Conservation (phyloP, 2,797 vertebrate species). For the Fundulus diaphanus region DNA sequence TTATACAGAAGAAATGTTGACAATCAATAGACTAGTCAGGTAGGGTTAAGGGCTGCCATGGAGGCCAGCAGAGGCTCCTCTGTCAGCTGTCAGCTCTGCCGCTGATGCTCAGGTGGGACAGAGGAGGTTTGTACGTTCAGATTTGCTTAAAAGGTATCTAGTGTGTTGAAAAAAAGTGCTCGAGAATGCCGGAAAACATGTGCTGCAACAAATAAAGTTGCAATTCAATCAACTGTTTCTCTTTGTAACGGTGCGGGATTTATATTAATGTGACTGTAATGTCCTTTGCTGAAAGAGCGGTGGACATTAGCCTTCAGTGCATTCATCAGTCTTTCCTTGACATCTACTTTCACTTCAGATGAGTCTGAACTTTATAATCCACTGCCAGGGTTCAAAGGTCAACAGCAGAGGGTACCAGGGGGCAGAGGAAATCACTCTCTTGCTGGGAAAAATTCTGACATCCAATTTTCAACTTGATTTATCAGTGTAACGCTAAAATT, state of each 20-base stretch:
- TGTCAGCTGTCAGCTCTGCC: slow-evolving; percentile 80
- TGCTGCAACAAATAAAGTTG: neutral
- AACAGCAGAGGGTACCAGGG: slow-evolving; percentile 82
- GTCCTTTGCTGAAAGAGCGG: slow-evolving; percentile 20
- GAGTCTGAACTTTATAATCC: slow-evolving; percentile 93
- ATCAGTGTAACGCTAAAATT: slow-evolving; percentile 99
- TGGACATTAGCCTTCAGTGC: slow-evolving; percentile 74
- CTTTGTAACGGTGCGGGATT: slow-evolving; percentile 1
- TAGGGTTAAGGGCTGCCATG: slow-evolving; percentile 82
- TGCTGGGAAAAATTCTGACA: slow-evolving; percentile 91
- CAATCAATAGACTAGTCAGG: slow-evolving; percentile 89
- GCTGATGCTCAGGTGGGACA: slow-evolving; percentile 64
- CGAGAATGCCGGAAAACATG: slow-evolving; percentile 12
- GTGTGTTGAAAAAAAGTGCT: slow-evolving; percentile 53
- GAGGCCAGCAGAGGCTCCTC: slow-evolving; percentile 67
- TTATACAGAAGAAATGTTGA: slow-evolving; percentile 95
- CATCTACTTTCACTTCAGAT: slow-evolving; percentile 85
- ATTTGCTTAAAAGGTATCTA: slow-evolving; percentile 52
- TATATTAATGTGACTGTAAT: slow-evolving; percentile 9
- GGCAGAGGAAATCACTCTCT: slow-evolving; percentile 89
- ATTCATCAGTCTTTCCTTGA: slow-evolving; percentile 83
- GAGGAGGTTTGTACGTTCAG: slow-evolving; percentile 61
- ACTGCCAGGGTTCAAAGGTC: slow-evolving; percentile 91
- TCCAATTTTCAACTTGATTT: slow-evolving; percentile 99
- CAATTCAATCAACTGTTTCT: neutral